Evolutionary conservation across 2,113 vertebrate species (phyloP), one percentile per base, ranked within the genome.

Genomic region (Panthera uncia): DNA sequence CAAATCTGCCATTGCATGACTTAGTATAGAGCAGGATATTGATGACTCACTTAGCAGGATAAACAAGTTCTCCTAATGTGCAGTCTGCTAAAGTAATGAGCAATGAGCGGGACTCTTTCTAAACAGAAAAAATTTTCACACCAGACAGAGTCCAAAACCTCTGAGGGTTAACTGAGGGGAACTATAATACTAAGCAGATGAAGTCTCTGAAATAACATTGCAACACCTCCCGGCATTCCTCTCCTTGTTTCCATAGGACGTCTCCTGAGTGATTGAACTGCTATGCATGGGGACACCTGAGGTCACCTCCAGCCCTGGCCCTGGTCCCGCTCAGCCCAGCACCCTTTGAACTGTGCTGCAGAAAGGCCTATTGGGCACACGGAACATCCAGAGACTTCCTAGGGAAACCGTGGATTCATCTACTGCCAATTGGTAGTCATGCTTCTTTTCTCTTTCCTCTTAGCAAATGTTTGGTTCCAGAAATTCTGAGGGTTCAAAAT

Each of bases 101-200:
- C 97, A 98, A 98, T 97, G 96, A 98, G 97, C 88, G 91, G 98
- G 98, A 98, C 98, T 98, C 69, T 98, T 98, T 97, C 98, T 98
- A 98, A 97, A 98, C 95, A 97, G 98, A 98, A 97, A 98, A 98
- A 98, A 98, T 97, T 97, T 99, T 98, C 98, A 98, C 98, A 98
- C 96, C 98, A 98, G 93, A 45, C 97, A 98, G 93, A 97, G 92
- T 98, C 98, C 99, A 99, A 98, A 99, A 99, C 98, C 98, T 98
- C 96, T 94, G 98, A 98, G 98, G 98, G 98, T 98, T 99, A 98
- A 98, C 97, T 97, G 98, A 99, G 98, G 98, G 98, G 97, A 98
- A 98, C 97, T 95, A 97, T 98, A 99, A 98, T 99, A 98, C 98
- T 99, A 98, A 98, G 98, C 98, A 98, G 98, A 99, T 98, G 96